Evolutionary conservation across 2,113 vertebrate genomes (phyloP).

Genomic region (Gila orcuttii): DNA sequence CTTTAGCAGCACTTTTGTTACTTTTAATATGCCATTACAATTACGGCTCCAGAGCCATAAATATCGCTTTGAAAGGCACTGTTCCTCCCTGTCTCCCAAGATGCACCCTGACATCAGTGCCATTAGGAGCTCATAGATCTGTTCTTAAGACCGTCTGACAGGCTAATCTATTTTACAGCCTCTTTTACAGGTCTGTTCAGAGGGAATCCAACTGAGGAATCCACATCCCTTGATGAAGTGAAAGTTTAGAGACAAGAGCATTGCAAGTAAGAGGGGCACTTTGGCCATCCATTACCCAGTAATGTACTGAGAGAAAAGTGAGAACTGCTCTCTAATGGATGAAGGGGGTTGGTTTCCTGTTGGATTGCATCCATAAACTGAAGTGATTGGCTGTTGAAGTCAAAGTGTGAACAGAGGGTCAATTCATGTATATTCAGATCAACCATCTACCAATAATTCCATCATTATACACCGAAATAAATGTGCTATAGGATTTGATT

Average conservation of each 20-base stretch:
- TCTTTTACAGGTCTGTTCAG: constrained; percentile 55
- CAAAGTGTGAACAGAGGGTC: background rate
- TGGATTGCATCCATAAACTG: constrained; percentile 17
- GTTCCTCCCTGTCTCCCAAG: constrained; percentile 32
- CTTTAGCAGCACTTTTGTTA: constrained; percentile 42
- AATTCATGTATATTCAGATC: constrained; percentile 18
- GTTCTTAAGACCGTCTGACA: constrained; percentile 54
- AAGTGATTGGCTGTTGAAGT: background rate
- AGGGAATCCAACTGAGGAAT: constrained; percentile 48
- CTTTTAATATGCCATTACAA: constrained; percentile 45
- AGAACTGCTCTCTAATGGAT: constrained; percentile 44
- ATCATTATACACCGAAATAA: background rate
- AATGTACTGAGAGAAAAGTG: constrained; percentile 46
- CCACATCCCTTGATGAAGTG: constrained; percentile 51
- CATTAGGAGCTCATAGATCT: constrained; percentile 60
- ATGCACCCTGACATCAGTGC: constrained; percentile 53
- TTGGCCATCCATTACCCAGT: constrained; percentile 54
- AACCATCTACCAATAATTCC: background rate
- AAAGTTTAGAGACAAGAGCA: constrained; percentile 56
- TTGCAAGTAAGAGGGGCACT: constrained; percentile 38
- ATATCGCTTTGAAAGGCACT: constrained; percentile 38
- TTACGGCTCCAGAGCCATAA: constrained; percentile 46
- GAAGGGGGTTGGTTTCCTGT: constrained; percentile 3
- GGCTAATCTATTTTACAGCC: constrained; percentile 59
- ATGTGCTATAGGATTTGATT: too few relatives aligned